These are phyloP conservation scores for Axis porcinus DNA, from an alignment of 2,113 vertebrate species.

Conservation along the genomic window DNA sequence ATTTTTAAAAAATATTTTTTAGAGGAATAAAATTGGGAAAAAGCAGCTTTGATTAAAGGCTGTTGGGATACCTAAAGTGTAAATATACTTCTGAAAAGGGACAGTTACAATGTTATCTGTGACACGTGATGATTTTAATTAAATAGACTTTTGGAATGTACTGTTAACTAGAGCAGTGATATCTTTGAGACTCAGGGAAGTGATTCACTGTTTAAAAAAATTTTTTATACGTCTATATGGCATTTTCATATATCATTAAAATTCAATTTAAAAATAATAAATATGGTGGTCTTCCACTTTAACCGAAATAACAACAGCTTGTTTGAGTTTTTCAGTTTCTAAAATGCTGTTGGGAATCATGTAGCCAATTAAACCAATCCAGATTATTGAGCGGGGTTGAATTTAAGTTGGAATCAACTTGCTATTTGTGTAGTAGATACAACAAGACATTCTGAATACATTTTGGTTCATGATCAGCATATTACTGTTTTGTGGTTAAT, in stretches of 20 bases:
- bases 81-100: background rate
- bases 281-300: background rate
- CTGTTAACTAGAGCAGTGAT: background rate
- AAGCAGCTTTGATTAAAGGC: background rate
- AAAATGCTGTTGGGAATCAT: background rate
- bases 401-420: background rate
- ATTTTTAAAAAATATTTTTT: background rate
- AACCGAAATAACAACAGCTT: background rate
- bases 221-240: background rate
- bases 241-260: background rate
- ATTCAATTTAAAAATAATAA: slow-evolving; percentile 6
- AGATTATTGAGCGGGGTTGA: background rate
- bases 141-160: background rate
- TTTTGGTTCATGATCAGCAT: background rate
- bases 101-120: background rate
- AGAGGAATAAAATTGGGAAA: background rate
- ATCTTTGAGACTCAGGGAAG: background rate
- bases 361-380: background rate
- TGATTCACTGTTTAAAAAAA: background rate
- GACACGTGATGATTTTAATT: background rate
- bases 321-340: background rate
- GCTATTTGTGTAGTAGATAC: background rate
- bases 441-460: background rate
- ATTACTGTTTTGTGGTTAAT: background rate
- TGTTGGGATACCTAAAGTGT: background rate